A percentile compares a stretch with the other conserved stretches of the same genome.
Conservation (phyloP, 2,888 invertebrate species). For the Tuberolachnus salignus region DNA sequence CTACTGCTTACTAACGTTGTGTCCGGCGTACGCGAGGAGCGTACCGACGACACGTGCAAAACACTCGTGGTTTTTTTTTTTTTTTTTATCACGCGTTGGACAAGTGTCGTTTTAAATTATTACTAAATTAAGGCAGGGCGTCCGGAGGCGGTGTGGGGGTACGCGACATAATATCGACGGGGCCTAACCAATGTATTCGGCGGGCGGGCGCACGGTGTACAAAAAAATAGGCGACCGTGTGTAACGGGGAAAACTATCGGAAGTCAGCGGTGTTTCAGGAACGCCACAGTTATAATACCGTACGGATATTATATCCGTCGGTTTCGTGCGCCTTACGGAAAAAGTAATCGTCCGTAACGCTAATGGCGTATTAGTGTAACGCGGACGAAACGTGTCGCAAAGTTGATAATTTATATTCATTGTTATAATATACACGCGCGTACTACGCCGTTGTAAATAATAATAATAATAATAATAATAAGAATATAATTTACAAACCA, state of each 20-base stretch:
- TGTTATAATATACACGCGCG: neutral
- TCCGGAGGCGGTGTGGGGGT: no score
- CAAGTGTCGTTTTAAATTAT: no score
- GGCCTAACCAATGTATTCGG: no score
- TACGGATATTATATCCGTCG: neutral
- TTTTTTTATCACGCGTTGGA: no score
- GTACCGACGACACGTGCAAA: no score
- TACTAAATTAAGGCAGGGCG: no score
- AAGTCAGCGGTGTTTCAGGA: neutral
- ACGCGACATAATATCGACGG: no score
- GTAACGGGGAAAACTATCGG: neutral
- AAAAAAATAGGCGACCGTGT: neutral
- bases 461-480: neutral
- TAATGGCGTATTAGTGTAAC: neutral
- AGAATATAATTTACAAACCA: no score
- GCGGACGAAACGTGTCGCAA: neutral
- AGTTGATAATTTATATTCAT: conserved; percentile 2
- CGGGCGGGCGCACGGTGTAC: no score
- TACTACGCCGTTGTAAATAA: neutral
- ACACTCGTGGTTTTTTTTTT: no score
- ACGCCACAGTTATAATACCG: neutral
- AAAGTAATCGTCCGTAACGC: neutral
- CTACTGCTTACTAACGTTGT: no score
- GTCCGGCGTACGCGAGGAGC: no score
- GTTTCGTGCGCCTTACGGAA: neutral